Evolutionary conservation across 2,797 vertebrate genomes (phyloP), one percentile per base, ranked within the genome.

Genomic region (Poecilia picta): DNA sequence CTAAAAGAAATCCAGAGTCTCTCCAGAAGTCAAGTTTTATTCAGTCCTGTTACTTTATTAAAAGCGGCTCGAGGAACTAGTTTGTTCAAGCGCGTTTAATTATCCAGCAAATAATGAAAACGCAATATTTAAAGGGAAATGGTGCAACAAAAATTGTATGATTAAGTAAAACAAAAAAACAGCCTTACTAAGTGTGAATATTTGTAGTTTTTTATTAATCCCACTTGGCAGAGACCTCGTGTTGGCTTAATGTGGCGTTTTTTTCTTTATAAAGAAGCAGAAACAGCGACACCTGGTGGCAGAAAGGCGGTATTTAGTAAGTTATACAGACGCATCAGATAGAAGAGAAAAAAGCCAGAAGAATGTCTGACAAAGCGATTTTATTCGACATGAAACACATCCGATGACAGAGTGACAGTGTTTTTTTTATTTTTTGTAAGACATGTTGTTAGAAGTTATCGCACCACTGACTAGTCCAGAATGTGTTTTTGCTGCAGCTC

Each of bases 321-420:
- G 77, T 46, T 62, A 73, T 0, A 28, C 23, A n/a, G 23, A 86
- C 73, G n/a, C 18, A 76, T 84, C 51, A 53, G 78, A 0, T 57
- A 18, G 1, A 78, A 73, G 76, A 18, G 46, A 49, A 53, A 39
- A 64, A 64, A 20, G n/a, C 2, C 43, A 73, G 28, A 53, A 74
- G 25, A 57, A 84, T 74, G 43, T 87, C 83, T 93, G 93, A 92
- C 92, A 94, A 94, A 94, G 86, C 84, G 85, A 90, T 87, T 86
- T 88, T 92, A 94, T 94, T 94, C 91, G 83, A 94, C 91, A 94
- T 92, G 89, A 93, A 92, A 92, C 91, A 92, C 91, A 94, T 92
- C 92, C 89, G 93, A 91, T 94, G 92, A 95, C 92, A 94, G 83
- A 78, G 88, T 93, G 92, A 95, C 92, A 92, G 91, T 90, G 86